These are phyloP conservation scores for Drosophila eugracilis DNA, from an alignment of 1,140 invertebrate genomes.

Conservation along the genomic window DNA sequence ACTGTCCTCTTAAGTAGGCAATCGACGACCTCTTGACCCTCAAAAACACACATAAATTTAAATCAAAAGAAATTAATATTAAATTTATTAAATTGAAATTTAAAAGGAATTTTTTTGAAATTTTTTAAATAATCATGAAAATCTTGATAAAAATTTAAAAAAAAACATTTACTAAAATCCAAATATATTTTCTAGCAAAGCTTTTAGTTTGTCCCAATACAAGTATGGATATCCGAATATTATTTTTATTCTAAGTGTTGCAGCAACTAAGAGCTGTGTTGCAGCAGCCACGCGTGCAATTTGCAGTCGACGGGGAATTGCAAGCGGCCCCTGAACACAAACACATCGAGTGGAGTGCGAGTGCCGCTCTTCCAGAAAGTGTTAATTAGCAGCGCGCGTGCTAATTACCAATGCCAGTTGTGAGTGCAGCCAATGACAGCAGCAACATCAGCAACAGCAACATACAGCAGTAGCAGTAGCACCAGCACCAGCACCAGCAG, in stretches of 20 bases:
- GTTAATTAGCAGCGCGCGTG: constrained; percentile 72
- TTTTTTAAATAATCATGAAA: no score
- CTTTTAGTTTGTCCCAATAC: no score
- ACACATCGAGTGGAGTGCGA: constrained; percentile 30
- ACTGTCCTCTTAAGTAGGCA: not conserved
- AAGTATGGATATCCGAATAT: no score
- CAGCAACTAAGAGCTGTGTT: constrained; percentile 9
- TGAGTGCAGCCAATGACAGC: constrained; percentile 48
- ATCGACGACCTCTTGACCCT: not conserved
- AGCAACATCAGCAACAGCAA: constrained; percentile 5
- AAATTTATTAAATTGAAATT: not conserved
- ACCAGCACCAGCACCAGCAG: no score
- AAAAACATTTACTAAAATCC: no score
- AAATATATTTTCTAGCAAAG: no score
- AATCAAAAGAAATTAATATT: not conserved
- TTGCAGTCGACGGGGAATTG: constrained; percentile 58
- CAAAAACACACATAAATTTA: not conserved
- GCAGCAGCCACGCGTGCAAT: constrained; percentile 68
- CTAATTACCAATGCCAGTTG: constrained; percentile 62
- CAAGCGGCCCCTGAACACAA: constrained; percentile 41
- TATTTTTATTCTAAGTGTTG: constrained; percentile 1
- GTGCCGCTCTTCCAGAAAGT: constrained; percentile 52
- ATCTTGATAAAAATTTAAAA: no score
- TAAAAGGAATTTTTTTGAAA: no score
- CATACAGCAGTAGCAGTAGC: constrained; percentile 2